Conservation (phyloP, 2,797 vertebrate species). For the Gymnoscopelus microlampas region DNA sequence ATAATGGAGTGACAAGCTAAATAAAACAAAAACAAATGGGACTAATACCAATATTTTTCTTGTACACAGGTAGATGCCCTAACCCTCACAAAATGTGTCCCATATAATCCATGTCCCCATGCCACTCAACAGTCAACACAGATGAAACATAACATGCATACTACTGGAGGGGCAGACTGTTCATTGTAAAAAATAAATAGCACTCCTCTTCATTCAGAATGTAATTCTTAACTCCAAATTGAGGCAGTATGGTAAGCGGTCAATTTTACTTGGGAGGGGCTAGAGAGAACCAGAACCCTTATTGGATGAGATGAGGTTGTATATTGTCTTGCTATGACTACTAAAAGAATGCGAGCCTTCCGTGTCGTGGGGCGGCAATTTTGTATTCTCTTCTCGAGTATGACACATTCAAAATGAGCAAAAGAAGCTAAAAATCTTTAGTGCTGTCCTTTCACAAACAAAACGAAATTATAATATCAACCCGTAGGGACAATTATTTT, state of each 20-base stretch:
- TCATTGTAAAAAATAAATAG: slow-evolving; percentile 39
- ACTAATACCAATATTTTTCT: slow-evolving; percentile 43
- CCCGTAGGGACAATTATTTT: slow-evolving; percentile 52
- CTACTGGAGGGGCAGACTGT: slow-evolving; percentile 37
- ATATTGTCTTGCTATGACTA: slow-evolving; percentile 13
- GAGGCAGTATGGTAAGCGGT: slow-evolving; percentile 30
- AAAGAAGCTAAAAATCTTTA: slow-evolving; percentile 31
- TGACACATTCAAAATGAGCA: slow-evolving; percentile 57
- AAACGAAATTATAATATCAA: slow-evolving; percentile 54
- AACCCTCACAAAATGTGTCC: slow-evolving; percentile 27
- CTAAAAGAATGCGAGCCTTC: slow-evolving; percentile 44
- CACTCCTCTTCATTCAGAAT: slow-evolving; percentile 33
- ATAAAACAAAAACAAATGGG: slow-evolving; percentile 23
- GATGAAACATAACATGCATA: slow-evolving; percentile 72
- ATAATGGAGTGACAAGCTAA: slow-evolving; percentile 35
- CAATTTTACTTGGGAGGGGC: slow-evolving; percentile 29
- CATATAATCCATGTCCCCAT: slow-evolving; percentile 67
- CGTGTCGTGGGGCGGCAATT: slow-evolving; percentile 23
- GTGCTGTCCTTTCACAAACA: slow-evolving; percentile 63
- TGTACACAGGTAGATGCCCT: slow-evolving; percentile 26
- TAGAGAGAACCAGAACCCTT: slow-evolving; percentile 54
- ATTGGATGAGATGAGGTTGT: slow-evolving; percentile 55
- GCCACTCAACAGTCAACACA: slow-evolving; percentile 60
- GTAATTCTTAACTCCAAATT: slow-evolving; percentile 27
- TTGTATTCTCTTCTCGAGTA: slow-evolving; percentile 37